phyloP scores from a whole-genome alignment of 2,113 vertebrate genomes.

The Notarius quadriscutis region DNA sequence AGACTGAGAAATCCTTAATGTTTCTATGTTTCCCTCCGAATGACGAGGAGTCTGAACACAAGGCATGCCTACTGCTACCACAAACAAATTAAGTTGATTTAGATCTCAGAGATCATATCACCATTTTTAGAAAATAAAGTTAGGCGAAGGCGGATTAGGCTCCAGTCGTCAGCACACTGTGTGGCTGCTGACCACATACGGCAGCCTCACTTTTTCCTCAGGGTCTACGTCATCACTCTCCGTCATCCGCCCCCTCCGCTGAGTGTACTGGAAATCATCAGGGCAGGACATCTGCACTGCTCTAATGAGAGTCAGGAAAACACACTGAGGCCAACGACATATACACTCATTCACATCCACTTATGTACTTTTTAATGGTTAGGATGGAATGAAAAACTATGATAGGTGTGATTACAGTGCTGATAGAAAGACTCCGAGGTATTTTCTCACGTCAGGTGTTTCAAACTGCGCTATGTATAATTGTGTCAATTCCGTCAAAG shows the following conservation, averaged over 20 bases:
- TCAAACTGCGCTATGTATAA: too few species aligned
- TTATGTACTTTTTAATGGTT: neutral
- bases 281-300: slow-evolving; percentile 7
- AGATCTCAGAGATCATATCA: neutral
- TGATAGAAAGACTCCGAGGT: neutral
- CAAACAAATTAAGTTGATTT: neutral
- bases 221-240: slow-evolving; percentile 1
- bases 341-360: slow-evolving; percentile 6
- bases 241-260: slow-evolving; percentile 22
- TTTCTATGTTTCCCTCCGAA: neutral
- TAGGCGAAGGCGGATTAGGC: neutral
- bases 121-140: neutral
- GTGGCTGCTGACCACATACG: slow-evolving; percentile 10
- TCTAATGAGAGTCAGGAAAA: slow-evolving; percentile 46
- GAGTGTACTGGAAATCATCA: slow-evolving; percentile 38
- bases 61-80: neutral
- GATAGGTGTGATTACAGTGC: neutral
- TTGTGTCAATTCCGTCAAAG: too few species aligned
- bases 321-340: neutral
- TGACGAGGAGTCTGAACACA: neutral
- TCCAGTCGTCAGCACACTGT: neutral
- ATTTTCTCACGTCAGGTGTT: neutral
- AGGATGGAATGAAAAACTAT: neutral
- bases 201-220: slow-evolving; percentile 38
- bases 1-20: neutral